These are phyloP conservation scores for Drosophila baimaii DNA, from an alignment of 1,140 invertebrate genomes.

Conservation along the genomic window DNA sequence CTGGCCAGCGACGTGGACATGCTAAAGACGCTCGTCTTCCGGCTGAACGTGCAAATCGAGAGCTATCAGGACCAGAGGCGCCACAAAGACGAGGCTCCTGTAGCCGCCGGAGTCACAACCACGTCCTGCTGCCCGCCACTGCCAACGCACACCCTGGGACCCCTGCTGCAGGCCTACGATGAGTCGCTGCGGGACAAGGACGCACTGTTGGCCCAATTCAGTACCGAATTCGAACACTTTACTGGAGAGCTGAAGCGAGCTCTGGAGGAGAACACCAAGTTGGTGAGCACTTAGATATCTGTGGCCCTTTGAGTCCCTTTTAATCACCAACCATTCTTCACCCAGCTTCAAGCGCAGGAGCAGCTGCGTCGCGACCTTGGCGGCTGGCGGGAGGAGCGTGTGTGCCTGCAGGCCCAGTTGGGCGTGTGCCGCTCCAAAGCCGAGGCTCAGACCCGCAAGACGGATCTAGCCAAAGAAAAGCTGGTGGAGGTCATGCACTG, in stretches of 20 bases:
- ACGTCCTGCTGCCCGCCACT: slow-evolving; percentile 24
- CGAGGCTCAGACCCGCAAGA: slow-evolving; percentile 84
- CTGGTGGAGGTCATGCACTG: slow-evolving; percentile 86
- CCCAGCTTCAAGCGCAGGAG: slow-evolving; percentile 86
- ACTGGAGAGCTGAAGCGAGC: slow-evolving; percentile 87
- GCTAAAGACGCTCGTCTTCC: slow-evolving; percentile 88
- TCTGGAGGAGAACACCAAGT: slow-evolving; percentile 87
- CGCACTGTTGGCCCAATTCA: slow-evolving; percentile 87
- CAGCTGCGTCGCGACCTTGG: slow-evolving; percentile 86
- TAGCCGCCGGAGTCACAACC: slow-evolving; percentile 6
- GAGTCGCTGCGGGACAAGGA: slow-evolving; percentile 88
- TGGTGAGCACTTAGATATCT: slow-evolving; percentile 35
- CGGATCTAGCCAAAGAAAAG: slow-evolving; percentile 86
- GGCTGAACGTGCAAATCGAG: slow-evolving; percentile 88
- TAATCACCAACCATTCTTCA: slow-evolving; percentile 1
- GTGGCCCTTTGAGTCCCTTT: neutral
- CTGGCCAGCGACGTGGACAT: slow-evolving; percentile 87
- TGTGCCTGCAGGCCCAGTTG: slow-evolving; percentile 76
- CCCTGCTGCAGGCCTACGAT: slow-evolving; percentile 88
- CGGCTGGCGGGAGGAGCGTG: slow-evolving; percentile 78
- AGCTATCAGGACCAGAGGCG: slow-evolving; percentile 87
- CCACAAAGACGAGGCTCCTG: slow-evolving; percentile 30
- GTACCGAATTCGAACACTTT: slow-evolving; percentile 87
- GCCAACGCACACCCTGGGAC: slow-evolving; percentile 85
- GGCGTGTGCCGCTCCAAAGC: slow-evolving; percentile 78